Base-by-base conservation (phyloP, 2,888 invertebrate species). In the Trypoxylon attenuatum region DNA sequence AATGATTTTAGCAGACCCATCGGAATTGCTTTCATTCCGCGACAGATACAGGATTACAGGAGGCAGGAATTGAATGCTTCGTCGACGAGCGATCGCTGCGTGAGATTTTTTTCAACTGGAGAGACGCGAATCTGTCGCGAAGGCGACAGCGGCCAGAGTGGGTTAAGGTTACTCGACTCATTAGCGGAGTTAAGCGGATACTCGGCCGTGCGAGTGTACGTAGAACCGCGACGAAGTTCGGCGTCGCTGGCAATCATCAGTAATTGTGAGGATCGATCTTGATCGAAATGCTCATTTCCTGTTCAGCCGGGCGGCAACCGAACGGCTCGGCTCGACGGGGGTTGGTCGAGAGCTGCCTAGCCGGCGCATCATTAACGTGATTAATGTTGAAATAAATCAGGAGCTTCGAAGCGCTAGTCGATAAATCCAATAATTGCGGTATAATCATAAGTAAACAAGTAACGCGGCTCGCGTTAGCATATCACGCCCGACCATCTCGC, bases 371-470 rank as follows among this genome's bases (percentile, higher is more conserved):
- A 87, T 87, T 86, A 86, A 83, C 81, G 83, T 86, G 86, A 86
- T 87, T 86, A 87, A 86, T 86, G 86, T 80, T 80, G 84, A 84
- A 86, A 86, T 86, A 86, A 87, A 87, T 86, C 85, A 86, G 84
- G 78, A 79, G 82, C 76, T 77, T 79, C 81, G 82, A 74, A 82
- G 81, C 82, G 81, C 80, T 73, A 82, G 82, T 84, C 85, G 84
- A 86, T 85, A 84, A 84, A 85, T 85, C 84, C 84, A 80, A 84
- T 85, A 86, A 86, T 85, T 85, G 84, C 82, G 74, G 83, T 80
- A 84, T 86, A 84, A 86, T 85, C 85, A 84, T 84, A 85, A 85
- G 85, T 85, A 85, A 85, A 86, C 84, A 82, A 74, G 76, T 76
- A 74, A 76, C 74, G 74, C 58, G 67, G 59, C 56, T 66, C 70